Percentiles rank a stretch among this genome's conserved stretches.
Evolutionary conservation across 2,888 invertebrate species (phyloP).

Genomic region (Pegoplata infirma): DNA sequence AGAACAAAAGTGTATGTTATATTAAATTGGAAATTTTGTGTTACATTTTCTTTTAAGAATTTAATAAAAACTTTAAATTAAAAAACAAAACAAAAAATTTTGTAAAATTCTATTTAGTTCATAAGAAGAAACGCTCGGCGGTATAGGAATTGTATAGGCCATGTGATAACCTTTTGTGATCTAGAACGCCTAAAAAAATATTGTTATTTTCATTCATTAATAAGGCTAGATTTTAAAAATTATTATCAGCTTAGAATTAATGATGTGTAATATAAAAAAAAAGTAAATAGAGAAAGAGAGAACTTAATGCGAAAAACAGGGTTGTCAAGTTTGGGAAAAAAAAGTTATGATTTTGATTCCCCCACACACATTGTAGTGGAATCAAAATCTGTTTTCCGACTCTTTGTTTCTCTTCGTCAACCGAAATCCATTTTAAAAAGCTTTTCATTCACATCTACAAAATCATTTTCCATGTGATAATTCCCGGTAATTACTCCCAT

Average conservation of each 20-base stretch:
- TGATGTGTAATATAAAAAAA: neutral
- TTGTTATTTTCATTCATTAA: constrained; percentile 21
- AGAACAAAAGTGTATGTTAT: constrained; percentile 72
- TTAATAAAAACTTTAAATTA: too few species aligned
- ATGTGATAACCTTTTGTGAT: constrained; percentile 43
- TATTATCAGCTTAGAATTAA: constrained; percentile 24
- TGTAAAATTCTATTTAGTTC: neutral
- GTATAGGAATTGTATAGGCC: constrained; percentile 35
- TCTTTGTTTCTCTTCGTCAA: too few species aligned
- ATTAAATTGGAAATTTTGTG: constrained; percentile 61
- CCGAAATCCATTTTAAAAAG: too few species aligned
- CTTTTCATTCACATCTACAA: too few species aligned
- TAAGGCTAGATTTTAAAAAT: neutral
- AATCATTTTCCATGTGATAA: too few species aligned
- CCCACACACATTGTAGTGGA: too few species aligned
- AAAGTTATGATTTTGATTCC: too few species aligned
- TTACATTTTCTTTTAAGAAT: too few species aligned
- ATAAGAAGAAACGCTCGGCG: neutral
- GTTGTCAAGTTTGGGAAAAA: constrained; percentile 2
- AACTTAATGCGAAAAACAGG: neutral
- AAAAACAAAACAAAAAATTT: neutral
- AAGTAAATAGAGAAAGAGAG: neutral
- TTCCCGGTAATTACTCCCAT: too few species aligned
- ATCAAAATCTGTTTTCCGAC: too few species aligned
- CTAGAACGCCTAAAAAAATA: neutral